These are phyloP conservation scores for Sparus aurata DNA, from an alignment of 2,797 vertebrate species.

Conservation along the genomic window DNA sequence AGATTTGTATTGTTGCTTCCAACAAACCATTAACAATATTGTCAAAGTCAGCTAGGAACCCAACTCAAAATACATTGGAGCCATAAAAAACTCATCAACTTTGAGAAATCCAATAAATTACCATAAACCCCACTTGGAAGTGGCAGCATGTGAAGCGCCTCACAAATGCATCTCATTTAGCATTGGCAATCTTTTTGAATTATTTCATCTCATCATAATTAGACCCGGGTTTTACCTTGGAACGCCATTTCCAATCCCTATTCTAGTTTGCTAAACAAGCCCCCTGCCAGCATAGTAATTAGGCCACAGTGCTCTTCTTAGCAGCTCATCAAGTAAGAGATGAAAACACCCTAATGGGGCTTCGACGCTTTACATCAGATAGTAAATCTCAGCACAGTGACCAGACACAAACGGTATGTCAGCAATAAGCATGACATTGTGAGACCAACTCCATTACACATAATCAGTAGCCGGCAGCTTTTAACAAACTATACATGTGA, in stretches of 20 bases:
- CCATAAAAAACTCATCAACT: slow-evolving; percentile 47
- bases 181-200: slow-evolving; percentile 56
- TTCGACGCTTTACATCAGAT: slow-evolving; percentile 38
- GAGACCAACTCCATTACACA: slow-evolving; percentile 1
- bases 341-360: slow-evolving; percentile 58
- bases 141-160: slow-evolving; percentile 38
- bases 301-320: slow-evolving; percentile 62
- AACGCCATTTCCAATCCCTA: slow-evolving; percentile 58
- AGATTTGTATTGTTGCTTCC: slow-evolving; percentile 20
- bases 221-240: slow-evolving; percentile 53
- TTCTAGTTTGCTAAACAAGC: slow-evolving; percentile 65
- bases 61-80: slow-evolving; percentile 21
- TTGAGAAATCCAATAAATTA: slow-evolving; percentile 58
- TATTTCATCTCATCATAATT: slow-evolving; percentile 68
- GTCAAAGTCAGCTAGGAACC: slow-evolving; percentile 30
- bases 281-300: slow-evolving; percentile 70
- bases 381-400: slow-evolving; percentile 28
- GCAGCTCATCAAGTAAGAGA: slow-evolving; percentile 64
- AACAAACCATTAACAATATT: slow-evolving; percentile 19
- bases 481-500: slow-evolving; percentile 23
- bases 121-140: slow-evolving; percentile 60
- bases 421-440: neutral
- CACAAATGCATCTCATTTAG: slow-evolving; percentile 59
- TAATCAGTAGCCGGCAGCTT: slow-evolving; percentile 27
- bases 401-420: slow-evolving; percentile 24